phyloP scores from a whole-genome alignment of 2,113 vertebrate species.

The Hippocampus comes region DNA sequence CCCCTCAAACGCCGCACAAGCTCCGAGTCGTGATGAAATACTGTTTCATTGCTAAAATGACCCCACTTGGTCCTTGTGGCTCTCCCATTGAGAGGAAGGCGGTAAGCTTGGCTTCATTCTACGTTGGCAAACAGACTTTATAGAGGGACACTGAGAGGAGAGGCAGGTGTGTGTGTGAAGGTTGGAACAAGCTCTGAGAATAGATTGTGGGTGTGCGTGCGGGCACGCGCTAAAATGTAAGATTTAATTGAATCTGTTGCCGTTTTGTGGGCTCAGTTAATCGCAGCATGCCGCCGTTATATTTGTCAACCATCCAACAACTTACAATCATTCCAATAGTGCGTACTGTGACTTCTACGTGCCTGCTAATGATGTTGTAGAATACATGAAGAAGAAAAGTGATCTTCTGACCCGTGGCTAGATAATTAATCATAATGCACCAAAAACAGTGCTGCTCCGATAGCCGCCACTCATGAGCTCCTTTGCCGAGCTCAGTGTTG shows the following conservation, averaged over 20 bases:
- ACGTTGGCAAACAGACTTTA: conserved; percentile 20
- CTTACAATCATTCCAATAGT: not conserved
- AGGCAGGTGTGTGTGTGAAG: conserved; percentile 13
- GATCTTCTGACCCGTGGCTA: too few relatives aligned
- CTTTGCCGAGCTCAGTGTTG: not conserved
- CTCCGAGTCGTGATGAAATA: conserved; percentile 52
- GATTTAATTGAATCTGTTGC: not conserved
- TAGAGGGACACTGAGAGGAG: conserved; percentile 19
- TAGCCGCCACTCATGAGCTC: not conserved
- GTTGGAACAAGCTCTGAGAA: conserved; percentile 23
- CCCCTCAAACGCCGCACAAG: conserved; percentile 5
- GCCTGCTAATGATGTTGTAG: not conserved
- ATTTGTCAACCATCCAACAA: not conserved
- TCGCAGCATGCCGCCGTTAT: not conserved
- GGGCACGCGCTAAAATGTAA: not conserved
- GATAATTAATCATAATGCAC: not conserved
- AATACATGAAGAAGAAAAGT: not conserved
- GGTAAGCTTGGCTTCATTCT: conserved; percentile 8
- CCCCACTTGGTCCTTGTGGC: conserved; percentile 26
- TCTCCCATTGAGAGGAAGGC: conserved; percentile 1
- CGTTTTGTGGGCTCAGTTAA: not conserved
- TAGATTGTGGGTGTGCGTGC: not conserved
- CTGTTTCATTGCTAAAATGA: conserved; percentile 43
- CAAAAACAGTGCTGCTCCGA: not conserved
- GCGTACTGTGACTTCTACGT: not conserved